Base-by-base conservation (phyloP, 2,797 vertebrate genomes). In the Chiropotes sagulatus region DNA sequence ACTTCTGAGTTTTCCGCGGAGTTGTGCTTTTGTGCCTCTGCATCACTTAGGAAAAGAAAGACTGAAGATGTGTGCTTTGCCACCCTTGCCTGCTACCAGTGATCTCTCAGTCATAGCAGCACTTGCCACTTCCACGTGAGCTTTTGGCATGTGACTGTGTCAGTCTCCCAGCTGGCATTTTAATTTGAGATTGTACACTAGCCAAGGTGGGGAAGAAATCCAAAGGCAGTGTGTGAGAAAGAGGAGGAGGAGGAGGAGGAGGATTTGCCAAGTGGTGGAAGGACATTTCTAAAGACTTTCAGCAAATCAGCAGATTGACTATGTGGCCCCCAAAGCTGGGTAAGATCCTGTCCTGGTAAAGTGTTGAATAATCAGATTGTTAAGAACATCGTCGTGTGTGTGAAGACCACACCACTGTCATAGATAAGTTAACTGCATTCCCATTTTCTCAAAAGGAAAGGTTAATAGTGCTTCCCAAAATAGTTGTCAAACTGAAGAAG, bases 111-210 rank as follows among this genome's bases (percentile, higher is more conserved):
- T 26, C 57, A 76, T 6, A 73, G 70, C 52, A 57, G 75, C 83
- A n/a, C 36, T 94, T 48, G 41, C 82, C 41, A 58, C 36, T 17
- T 88, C 54, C 96, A 92, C 4, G 46, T 97, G 97, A 96, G 97
- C 80, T 54, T 50, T 73, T n/a, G 76, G 93, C 88, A 30, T 7
- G 3, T 92, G 97, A 39, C 72, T 67, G n/a, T 91, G 94, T 82
- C 75, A 76, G 83, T 70, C 88, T 78, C 89, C 95, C 93, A 96
- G 93, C 93, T 96, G 93, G 89, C 54, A 94, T 97, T 96, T 97
- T 80, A 96, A 79, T 94, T 95, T 94, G 88, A 58, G 84, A 50
- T 36, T 96, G 67, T 79, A 58, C 24, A 52, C 50, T 17, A 95
- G 96, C 94, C 92, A 93, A 89, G 58, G 78, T 88, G 83, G 58